Evolutionary conservation across 2,797 vertebrate species (phyloP).

Genomic region (Rousettus madagascariensis): DNA sequence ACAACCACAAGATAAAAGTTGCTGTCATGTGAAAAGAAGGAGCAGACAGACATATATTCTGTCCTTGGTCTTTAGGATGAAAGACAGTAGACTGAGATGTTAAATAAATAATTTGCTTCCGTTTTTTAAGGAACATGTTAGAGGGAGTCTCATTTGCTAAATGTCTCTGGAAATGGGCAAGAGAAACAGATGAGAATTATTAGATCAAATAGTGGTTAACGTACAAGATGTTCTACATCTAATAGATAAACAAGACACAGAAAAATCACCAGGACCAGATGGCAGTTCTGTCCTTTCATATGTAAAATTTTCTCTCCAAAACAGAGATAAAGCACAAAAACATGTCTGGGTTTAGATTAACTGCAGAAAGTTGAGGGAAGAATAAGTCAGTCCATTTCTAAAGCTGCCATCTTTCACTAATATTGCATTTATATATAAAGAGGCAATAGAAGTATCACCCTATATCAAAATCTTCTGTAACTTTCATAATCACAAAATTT

Average conservation of each 20-base stretch:
- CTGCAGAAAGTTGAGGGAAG: neutral
- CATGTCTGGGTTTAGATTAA: constrained; percentile 11
- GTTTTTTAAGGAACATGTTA: constrained; percentile 35
- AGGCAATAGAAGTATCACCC: constrained; percentile 44
- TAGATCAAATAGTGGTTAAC: constrained; percentile 68
- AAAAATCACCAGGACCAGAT: constrained; percentile 72
- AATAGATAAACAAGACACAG: constrained; percentile 68
- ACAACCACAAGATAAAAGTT: neutral
- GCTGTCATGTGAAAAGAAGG: neutral
- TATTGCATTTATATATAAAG: constrained; percentile 53
- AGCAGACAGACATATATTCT: neutral
- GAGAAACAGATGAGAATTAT: constrained; percentile 70
- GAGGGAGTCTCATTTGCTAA: constrained; percentile 61
- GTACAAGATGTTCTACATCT: constrained; percentile 72
- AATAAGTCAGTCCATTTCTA: constrained; percentile 23
- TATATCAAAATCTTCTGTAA: constrained; percentile 47
- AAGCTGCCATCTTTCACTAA: constrained; percentile 38
- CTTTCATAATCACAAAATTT: constrained; percentile 41
- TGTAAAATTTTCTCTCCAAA: constrained; percentile 43
- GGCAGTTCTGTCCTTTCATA: constrained; percentile 64
- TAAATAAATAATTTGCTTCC: constrained; percentile 24
- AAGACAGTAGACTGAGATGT: neutral
- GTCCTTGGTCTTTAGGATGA: neutral
- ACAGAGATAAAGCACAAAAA: neutral
- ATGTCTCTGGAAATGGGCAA: constrained; percentile 60